Evolutionary conservation across 2,888 invertebrate genomes (phyloP).

Genomic region (Cartodere bifasciata): DNA sequence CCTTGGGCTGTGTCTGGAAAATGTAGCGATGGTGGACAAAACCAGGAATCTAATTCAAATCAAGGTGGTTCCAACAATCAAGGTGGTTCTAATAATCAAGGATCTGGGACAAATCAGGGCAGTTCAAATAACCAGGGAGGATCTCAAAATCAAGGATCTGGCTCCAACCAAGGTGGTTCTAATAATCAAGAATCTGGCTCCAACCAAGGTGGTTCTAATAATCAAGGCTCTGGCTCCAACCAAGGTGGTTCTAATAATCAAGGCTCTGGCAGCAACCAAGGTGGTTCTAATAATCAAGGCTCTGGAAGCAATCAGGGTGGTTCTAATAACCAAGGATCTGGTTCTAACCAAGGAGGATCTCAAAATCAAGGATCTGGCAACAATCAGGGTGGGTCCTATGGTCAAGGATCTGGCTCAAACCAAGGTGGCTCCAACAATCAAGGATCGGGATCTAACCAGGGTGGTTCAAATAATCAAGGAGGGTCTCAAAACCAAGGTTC

Average conservation of each 20-base stretch:
- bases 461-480: constrained; percentile 11
- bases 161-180: constrained; percentile 7
- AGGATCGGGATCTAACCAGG: constrained; percentile 8
- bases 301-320: constrained; percentile 5
- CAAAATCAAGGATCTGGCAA: constrained; percentile 8
- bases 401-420: constrained; percentile 9
- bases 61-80: constrained; percentile 8
- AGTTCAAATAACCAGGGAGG: constrained; percentile 6
- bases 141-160: constrained; percentile 6
- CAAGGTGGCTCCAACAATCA: constrained; percentile 10
- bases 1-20: constrained; percentile 39
- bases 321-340: constrained; percentile 6
- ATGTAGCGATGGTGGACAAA: constrained; percentile 9
- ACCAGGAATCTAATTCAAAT: constrained; percentile 4
- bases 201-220: constrained; percentile 7
- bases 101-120: constrained; percentile 1
- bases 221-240: neutral
- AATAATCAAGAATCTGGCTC: constrained; percentile 9
- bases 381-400: constrained; percentile 9
- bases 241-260: constrained; percentile 4
- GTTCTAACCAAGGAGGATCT: constrained; percentile 6
- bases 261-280: constrained; percentile 8
- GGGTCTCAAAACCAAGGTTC: constrained; percentile 11
- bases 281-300: constrained; percentile 4
- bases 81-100: constrained; percentile 7